Percentiles rank a stretch among this genome's conserved stretches.
These are phyloP conservation scores for Melanotus villosus DNA, from an alignment of 2,888 invertebrate genomes.

Conservation along the genomic window DNA sequence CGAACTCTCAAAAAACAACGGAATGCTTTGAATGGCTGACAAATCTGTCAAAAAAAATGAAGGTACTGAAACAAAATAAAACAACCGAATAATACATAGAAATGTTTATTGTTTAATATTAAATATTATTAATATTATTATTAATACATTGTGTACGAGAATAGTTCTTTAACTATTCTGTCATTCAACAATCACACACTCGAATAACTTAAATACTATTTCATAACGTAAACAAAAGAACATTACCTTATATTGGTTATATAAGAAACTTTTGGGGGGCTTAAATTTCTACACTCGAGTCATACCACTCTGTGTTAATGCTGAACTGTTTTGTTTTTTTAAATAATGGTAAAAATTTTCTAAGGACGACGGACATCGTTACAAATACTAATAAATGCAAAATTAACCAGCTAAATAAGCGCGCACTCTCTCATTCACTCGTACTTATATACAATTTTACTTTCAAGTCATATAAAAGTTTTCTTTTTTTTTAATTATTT, in stretches of 20 bases:
- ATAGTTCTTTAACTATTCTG: slow-evolving; percentile 52
- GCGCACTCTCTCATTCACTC: slow-evolving; percentile 29
- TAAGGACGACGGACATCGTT: background rate
- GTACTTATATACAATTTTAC: slow-evolving; percentile 42
- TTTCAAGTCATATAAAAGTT: slow-evolving; percentile 44
- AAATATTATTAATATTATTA: slow-evolving; percentile 52
- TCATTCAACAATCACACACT: slow-evolving; percentile 49
- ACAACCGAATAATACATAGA: slow-evolving; percentile 70
- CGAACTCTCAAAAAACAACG: too few relatives aligned
- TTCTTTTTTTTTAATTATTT: slow-evolving; percentile 19
- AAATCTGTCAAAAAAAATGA: too few relatives aligned
- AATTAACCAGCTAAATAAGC: slow-evolving; percentile 18
- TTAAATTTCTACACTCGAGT: background rate
- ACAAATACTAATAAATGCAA: slow-evolving; percentile 31
- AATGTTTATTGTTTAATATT: slow-evolving; percentile 54
- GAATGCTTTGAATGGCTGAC: too few relatives aligned
- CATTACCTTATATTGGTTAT: slow-evolving; percentile 9
- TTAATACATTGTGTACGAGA: slow-evolving; percentile 41
- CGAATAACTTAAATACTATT: slow-evolving; percentile 50
- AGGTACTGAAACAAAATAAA: background rate
- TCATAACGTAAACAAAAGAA: slow-evolving; percentile 6
- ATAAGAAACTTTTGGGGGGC: background rate
- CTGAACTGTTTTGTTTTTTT: too few relatives aligned
- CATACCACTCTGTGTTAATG: too few relatives aligned
- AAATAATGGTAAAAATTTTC: too few relatives aligned